Conservation (phyloP, 2,888 invertebrate species). For the Pediacus dermestoides region DNA sequence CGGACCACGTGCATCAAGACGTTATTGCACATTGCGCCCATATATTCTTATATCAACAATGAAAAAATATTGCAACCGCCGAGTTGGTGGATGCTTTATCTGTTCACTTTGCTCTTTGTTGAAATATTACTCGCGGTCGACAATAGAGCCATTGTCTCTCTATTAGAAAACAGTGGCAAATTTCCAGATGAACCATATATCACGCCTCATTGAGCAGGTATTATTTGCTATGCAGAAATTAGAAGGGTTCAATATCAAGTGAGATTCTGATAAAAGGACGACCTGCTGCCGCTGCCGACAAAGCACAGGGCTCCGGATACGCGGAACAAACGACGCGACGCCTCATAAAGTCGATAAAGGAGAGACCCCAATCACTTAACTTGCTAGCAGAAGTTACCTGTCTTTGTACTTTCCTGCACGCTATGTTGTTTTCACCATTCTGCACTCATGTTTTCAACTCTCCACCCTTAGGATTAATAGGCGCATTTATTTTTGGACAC, state of each 20-base stretch:
- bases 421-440: constrained; percentile 9
- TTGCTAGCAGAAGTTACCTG: constrained; percentile 32
- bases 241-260: constrained; percentile 27
- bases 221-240: constrained; percentile 25
- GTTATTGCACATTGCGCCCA: constrained; percentile 9
- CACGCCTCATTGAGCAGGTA: constrained; percentile 22
- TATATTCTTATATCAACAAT: constrained; percentile 10
- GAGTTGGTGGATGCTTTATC: constrained; percentile 23
- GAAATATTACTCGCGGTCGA: constrained; percentile 16
- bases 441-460: constrained; percentile 6
- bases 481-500: constrained; percentile 6
- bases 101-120: constrained; percentile 10
- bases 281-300: constrained; percentile 29
- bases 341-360: constrained; percentile 45
- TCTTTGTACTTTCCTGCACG: constrained; percentile 14
- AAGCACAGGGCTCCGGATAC: constrained; percentile 35
- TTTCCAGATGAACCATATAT: constrained; percentile 24
- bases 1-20: constrained; percentile 9
- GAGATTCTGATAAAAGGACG: constrained; percentile 33
- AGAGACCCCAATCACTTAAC: constrained; percentile 39
- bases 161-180: constrained; percentile 26
- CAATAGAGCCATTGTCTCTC: constrained; percentile 26
- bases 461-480: constrained; percentile 4
- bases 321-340: constrained; percentile 45
- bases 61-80: constrained; percentile 11